Conservation (phyloP, 2,888 invertebrate genomes). For the Chromoteleia sp. region DNA sequence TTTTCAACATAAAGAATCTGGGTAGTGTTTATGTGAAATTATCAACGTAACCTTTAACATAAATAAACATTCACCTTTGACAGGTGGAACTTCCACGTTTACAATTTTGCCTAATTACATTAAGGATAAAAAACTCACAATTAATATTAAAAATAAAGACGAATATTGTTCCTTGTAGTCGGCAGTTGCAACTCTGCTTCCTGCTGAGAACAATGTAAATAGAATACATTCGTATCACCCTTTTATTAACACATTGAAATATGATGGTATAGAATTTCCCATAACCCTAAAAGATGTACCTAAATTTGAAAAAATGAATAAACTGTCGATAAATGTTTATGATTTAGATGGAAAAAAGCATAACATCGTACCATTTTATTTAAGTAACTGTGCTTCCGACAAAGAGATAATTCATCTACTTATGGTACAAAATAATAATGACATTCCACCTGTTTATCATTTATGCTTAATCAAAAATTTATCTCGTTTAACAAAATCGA, state of each 20-base stretch:
- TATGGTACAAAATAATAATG: neutral
- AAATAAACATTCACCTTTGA: neutral
- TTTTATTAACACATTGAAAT: neutral
- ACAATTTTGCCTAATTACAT: too few species aligned
- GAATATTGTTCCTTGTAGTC: neutral
- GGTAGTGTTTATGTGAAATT: conserved; percentile 4
- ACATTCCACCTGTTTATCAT: conserved; percentile 17
- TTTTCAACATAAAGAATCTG: conserved; percentile 19
- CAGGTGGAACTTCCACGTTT: neutral
- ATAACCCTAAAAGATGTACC: neutral
- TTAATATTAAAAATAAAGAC: conserved; percentile 14
- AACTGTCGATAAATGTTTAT: too few species aligned
- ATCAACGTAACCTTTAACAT: too few species aligned
- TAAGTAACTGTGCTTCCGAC: conserved; percentile 12
- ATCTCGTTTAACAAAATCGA: too few species aligned
- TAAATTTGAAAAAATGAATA: too few species aligned
- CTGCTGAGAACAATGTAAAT: too few species aligned
- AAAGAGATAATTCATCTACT: conserved; percentile 40
- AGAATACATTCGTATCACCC: neutral
- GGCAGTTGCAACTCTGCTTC: neutral
- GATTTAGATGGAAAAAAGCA: too few species aligned
- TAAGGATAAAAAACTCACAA: too few species aligned
- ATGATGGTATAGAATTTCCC: neutral
- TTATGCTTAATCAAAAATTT: too few species aligned
- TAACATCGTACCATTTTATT: too few species aligned